Evolutionary conservation across 2,888 invertebrate species (phyloP).

Genomic region (Drosophila yooni): DNA sequence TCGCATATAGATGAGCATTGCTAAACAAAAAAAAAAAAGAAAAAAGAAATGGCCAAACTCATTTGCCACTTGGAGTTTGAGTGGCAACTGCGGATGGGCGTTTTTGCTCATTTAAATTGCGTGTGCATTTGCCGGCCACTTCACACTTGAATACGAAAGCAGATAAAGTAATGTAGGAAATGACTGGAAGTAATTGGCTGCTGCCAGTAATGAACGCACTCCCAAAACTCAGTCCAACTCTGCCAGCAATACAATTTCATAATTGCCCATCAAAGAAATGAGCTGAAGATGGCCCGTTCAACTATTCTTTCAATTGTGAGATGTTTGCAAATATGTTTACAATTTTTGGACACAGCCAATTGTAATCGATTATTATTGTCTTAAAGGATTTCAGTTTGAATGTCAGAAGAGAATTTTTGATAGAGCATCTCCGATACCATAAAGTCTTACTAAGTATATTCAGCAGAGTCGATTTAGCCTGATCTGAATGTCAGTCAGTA

Average conservation of each 20-base stretch:
- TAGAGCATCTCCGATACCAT: not conserved
- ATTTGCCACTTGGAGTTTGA: slow-evolving; percentile 66
- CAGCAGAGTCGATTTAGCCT: not conserved
- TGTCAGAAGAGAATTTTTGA: no score
- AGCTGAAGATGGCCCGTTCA: slow-evolving; percentile 6
- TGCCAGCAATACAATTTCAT: slow-evolving; percentile 33
- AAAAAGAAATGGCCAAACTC: slow-evolving; percentile 68
- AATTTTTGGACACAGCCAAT: not conserved
- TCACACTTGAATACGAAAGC: slow-evolving; percentile 80
- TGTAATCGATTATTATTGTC: not conserved
- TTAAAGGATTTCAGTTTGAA: not conserved
- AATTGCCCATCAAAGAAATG: slow-evolving; percentile 40
- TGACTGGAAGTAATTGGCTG: slow-evolving; percentile 74
- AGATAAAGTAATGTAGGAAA: slow-evolving; percentile 75
- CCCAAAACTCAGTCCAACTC: slow-evolving; percentile 8
- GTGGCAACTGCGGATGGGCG: slow-evolving; percentile 40
- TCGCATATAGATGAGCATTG: slow-evolving; percentile 52
- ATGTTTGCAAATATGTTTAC: not conserved
- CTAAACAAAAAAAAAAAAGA: slow-evolving; percentile 2
- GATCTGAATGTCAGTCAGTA: not conserved
- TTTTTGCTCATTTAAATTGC: slow-evolving; percentile 76
- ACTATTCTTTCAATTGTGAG: not conserved
- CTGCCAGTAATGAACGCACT: slow-evolving; percentile 59
- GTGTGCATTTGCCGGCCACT: slow-evolving; percentile 76
- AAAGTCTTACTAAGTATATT: not conserved